These are phyloP conservation scores for Calameuta idolon DNA, from an alignment of 2,888 invertebrate genomes.

Conservation along the genomic window DNA sequence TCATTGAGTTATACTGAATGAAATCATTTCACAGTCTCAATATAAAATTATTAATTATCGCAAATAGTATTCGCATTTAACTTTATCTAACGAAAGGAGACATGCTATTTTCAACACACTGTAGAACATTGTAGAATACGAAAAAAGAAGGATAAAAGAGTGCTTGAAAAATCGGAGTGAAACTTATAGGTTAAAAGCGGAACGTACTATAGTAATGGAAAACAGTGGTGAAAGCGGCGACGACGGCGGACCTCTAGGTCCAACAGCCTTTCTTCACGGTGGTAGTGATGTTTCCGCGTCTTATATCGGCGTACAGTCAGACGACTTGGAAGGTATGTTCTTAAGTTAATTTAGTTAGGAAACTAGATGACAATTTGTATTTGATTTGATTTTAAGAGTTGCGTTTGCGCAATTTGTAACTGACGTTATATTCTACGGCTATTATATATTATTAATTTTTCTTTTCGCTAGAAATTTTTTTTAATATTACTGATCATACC, in stretches of 20 bases:
- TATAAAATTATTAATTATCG: background rate
- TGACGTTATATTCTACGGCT: background rate
- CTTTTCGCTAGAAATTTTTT: background rate
- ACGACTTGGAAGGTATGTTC: slow-evolving; percentile 60
- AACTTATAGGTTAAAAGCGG: background rate
- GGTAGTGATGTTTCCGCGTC: slow-evolving; percentile 53
- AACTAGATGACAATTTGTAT: background rate
- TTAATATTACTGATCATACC: background rate
- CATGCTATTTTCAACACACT: background rate
- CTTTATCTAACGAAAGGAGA: background rate
- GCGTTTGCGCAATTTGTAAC: background rate
- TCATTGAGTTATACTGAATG: background rate
- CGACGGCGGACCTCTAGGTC: slow-evolving; percentile 60
- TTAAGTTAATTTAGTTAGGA: background rate
- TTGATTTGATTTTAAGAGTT: background rate
- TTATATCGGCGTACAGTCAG: slow-evolving; percentile 62
- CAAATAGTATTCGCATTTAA: background rate
- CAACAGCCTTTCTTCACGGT: slow-evolving; percentile 50
- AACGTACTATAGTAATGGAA: slow-evolving; percentile 47
- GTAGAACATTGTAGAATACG: background rate
- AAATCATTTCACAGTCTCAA: background rate
- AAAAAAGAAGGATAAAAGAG: background rate
- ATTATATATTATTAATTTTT: background rate
- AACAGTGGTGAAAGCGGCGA: slow-evolving; percentile 65
- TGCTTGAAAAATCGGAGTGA: background rate